These are phyloP conservation scores for Microcebus murinus DNA, from an alignment of 2,113 vertebrate species.

Conservation along the genomic window DNA sequence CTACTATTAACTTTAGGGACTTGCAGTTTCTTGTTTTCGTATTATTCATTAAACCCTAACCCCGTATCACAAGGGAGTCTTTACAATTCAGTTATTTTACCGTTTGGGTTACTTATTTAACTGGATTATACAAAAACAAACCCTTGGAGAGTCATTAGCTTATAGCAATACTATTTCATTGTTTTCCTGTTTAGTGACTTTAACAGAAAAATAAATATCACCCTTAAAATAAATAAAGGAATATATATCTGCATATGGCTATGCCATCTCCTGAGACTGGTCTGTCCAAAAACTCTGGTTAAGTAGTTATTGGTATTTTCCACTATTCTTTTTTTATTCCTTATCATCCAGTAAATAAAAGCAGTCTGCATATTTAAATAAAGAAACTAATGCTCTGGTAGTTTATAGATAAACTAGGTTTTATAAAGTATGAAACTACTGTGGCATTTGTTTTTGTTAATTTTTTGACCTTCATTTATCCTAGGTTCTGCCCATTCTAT, in stretches of 20 bases:
- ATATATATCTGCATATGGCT: neutral
- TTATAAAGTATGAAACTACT: neutral
- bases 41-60: conserved; percentile 36
- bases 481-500: conserved; percentile 98
- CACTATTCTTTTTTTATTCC: neutral
- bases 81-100: conserved; percentile 32
- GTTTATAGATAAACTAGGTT: conserved; percentile 1
- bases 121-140: neutral
- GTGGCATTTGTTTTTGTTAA: conserved; percentile 41
- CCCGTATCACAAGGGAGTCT: neutral
- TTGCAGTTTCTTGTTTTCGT: neutral
- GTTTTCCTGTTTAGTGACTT: neutral
- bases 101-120: conserved; percentile 28
- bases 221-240: neutral
- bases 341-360: neutral
- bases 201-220: neutral
- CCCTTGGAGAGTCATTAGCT: neutral
- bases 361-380: neutral
- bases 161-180: neutral
- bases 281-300: neutral
- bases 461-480: conserved; percentile 34
- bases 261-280: neutral
- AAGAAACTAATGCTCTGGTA: neutral
- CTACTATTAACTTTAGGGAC: neutral
- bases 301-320: neutral